Base-by-base conservation (phyloP, 2,113 vertebrate species). In the Lates calcarifer region DNA sequence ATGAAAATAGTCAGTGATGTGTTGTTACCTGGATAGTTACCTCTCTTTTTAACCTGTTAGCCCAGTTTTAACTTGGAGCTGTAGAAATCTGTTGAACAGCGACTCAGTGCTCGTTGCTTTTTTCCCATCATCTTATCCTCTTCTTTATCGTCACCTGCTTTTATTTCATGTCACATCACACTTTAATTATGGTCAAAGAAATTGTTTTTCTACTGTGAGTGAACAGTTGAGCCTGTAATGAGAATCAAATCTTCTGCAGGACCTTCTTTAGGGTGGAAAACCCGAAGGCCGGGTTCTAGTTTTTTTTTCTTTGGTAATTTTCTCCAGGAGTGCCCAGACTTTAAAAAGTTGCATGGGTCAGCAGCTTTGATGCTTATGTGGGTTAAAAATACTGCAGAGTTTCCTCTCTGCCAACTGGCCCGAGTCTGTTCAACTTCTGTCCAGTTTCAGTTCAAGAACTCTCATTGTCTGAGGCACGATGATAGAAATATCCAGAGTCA, bases 321-420 rank as follows among this genome's bases (percentile, higher is more conserved):
- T 84, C 72, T 72, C 35, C 64, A 47, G 65, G 57, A 79, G 78
- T 31, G 68, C 83, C 76, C 60, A 51, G 61, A 68, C 67, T 82
- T 61, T 41, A 63, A 55, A 71, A 82, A 87, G 70, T 41, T 74
- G 77, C 60, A 1, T 67, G 20, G 58, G n/a, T 86, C 87, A 86
- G 87, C 87, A 82, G 71, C 66, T 88, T 73, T 71, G 63, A 74
- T 61, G 77, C 67, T 74, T 29, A 20, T 64, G 75, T 41, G 76
- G 79, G 68, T 81, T 85, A 71, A 74, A 85, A 77, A 84, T 60
- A 82, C 63, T 74, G 66, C 78, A 43, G 55, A 12, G 58, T 55
- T 89, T 84, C 72, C 72, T 77, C 63, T 74, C 31, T 61, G 79
- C 77, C 83, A 76, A 20, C 51, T 11, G 14, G 57, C 5, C 47